phyloP scores from a whole-genome alignment of 2,888 invertebrate species.

The Tipula helvola region DNA sequence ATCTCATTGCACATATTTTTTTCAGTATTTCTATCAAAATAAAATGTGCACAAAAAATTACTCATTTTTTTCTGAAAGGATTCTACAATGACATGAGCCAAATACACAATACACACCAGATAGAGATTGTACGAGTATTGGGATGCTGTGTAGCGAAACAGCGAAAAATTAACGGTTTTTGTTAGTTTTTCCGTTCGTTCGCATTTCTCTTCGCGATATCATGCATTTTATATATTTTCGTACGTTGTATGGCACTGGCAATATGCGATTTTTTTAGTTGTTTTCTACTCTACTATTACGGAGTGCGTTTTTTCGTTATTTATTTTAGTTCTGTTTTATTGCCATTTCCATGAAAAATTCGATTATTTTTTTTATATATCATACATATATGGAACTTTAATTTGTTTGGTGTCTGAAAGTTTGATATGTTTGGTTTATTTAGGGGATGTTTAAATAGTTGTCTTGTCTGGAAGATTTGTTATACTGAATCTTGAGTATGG shows the following conservation, averaged over 20 bases:
- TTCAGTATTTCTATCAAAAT: not conserved
- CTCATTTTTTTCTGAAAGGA: not conserved
- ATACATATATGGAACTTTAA: not conserved
- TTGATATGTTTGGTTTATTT: not conserved
- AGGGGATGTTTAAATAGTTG: not conserved
- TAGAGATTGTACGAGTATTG: not conserved
- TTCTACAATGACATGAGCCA: not conserved
- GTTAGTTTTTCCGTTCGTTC: not conserved
- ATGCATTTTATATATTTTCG: not conserved
- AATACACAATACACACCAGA: not conserved
- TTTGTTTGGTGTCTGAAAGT: not conserved
- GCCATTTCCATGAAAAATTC: not conserved
- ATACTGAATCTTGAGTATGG: not conserved
- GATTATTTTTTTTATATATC: not conserved
- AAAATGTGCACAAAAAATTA: not conserved
- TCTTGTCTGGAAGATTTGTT: not conserved
- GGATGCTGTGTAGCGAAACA: not conserved
- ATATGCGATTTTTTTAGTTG: not conserved
- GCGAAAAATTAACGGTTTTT: not conserved
- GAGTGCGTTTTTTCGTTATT: not conserved
- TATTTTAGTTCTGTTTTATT: not conserved
- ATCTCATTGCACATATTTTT: constrained; percentile 7
- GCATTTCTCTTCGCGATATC: not conserved
- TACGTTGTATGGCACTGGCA: not conserved
- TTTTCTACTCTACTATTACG: not conserved